Percentiles rank a stretch among this genome's conserved stretches.
Evolutionary conservation across 2,888 invertebrate genomes (phyloP).

Genomic region (Acleris sparsana): DNA sequence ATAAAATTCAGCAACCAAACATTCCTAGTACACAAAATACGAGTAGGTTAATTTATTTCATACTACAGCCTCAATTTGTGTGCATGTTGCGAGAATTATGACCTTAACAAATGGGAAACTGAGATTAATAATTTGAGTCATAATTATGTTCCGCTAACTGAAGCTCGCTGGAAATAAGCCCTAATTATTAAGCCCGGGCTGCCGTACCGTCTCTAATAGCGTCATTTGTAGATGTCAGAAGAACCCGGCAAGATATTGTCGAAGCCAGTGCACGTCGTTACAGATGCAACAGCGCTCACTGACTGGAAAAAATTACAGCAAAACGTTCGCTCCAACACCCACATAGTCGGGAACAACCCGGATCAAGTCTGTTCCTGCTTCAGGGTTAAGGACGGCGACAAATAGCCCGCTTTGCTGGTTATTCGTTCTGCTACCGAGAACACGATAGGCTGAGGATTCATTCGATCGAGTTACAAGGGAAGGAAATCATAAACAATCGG

Average conservation of each 20-base stretch:
- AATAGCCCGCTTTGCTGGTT: conserved; percentile 33
- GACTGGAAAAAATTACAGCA: conserved; percentile 38
- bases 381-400: conserved; percentile 24
- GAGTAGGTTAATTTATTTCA: not conserved
- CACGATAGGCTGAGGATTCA: conserved; percentile 17
- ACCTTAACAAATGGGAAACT: conserved; percentile 15
- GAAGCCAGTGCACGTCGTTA: conserved; percentile 39
- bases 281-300: conserved; percentile 39
- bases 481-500: not conserved
- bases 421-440: conserved; percentile 20
- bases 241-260: conserved; percentile 39
- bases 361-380: conserved; percentile 26
- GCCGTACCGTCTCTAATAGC: conserved; percentile 36
- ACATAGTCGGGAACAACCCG: conserved; percentile 20
- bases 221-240: conserved; percentile 38
- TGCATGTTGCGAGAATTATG: conserved; percentile 7
- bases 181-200: conserved; percentile 36
- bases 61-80: not conserved
- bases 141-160: conserved; percentile 33
- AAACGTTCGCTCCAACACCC: conserved; percentile 28
- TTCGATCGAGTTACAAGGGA: conserved; percentile 4
- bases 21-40: no score
- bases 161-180: conserved; percentile 34
- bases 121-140: conserved; percentile 29
- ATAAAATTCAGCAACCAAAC: no score